Evolutionary conservation across 1,140 invertebrate genomes (phyloP).

Genomic region (Melitaea cinxia): DNA sequence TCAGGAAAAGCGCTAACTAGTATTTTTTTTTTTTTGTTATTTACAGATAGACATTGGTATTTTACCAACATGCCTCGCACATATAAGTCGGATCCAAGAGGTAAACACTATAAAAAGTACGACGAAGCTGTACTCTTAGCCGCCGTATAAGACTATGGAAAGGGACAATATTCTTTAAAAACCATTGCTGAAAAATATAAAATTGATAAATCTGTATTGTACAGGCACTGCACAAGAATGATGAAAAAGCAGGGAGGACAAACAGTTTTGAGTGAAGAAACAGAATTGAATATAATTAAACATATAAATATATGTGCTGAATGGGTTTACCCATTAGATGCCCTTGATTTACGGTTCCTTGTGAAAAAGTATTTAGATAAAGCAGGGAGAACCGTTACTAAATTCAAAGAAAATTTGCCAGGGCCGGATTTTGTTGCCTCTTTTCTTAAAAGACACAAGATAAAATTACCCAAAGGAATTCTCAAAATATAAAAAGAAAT

Average conservation of each 20-base stretch:
- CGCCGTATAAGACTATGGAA: not conserved
- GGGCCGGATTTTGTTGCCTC: too few species aligned
- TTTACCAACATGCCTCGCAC: constrained; percentile 4
- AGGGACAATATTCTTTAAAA: not conserved
- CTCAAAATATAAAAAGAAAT: too few species aligned
- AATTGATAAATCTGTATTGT: not conserved
- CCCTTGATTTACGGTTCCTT: too few species aligned
- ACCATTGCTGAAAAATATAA: not conserved
- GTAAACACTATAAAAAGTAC: not conserved
- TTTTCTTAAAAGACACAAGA: too few species aligned
- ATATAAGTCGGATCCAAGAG: constrained; percentile 3
- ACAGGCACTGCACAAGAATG: not conserved
- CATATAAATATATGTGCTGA: not conserved
- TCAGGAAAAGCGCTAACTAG: not conserved
- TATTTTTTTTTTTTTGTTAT: constrained; percentile 9
- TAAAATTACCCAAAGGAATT: too few species aligned
- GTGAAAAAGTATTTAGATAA: too few species aligned
- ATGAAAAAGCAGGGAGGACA: not conserved
- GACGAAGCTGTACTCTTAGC: not conserved
- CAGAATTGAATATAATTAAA: not conserved
- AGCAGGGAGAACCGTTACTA: too few species aligned
- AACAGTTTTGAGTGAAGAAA: not conserved
- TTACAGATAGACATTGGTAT: not conserved
- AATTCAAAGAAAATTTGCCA: too few species aligned
- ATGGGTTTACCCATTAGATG: too few species aligned